Evolutionary conservation across 2,113 vertebrate species (phyloP).

Genomic region (Nannospalax galili): DNA sequence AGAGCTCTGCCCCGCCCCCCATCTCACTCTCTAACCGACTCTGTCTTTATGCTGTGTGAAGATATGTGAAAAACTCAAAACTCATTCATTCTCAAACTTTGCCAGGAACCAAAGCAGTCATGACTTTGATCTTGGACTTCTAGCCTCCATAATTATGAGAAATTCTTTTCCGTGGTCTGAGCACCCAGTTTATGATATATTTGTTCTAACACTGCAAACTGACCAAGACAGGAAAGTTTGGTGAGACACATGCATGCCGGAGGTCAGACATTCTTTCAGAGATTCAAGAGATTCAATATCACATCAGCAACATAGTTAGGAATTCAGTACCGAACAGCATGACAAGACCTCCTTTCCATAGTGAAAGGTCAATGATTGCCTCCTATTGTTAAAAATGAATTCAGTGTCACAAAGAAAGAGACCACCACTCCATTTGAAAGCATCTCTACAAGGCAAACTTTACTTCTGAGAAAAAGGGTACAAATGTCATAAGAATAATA

Average conservation of each 20-base stretch:
- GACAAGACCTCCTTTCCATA: not conserved
- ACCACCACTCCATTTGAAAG: too few relatives aligned
- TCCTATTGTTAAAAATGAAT: not conserved
- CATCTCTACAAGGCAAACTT: too few relatives aligned
- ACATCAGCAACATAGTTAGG: not conserved
- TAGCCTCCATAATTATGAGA: not conserved
- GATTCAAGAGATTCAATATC: not conserved
- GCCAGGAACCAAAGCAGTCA: not conserved
- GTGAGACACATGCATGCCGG: not conserved
- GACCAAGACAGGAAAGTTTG: not conserved
- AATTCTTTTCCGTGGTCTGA: not conserved
- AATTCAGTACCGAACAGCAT: not conserved
- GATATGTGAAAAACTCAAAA: too few relatives aligned
- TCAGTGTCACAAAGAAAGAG: too few relatives aligned
- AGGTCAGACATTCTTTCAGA: not conserved
- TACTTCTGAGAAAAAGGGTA: too few relatives aligned
- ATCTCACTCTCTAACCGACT: too few relatives aligned
- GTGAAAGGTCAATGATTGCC: not conserved
- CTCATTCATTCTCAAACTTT: not conserved
- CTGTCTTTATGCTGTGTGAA: not conserved
- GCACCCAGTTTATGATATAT: not conserved
- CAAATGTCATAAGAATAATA: too few relatives aligned
- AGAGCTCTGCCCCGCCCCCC: not conserved
- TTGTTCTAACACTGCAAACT: not conserved
- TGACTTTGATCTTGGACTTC: not conserved